Evolutionary conservation across 2,797 vertebrate genomes (phyloP), one percentile per base, ranked within the genome.

Genomic region (Numenius phaeopus): DNA sequence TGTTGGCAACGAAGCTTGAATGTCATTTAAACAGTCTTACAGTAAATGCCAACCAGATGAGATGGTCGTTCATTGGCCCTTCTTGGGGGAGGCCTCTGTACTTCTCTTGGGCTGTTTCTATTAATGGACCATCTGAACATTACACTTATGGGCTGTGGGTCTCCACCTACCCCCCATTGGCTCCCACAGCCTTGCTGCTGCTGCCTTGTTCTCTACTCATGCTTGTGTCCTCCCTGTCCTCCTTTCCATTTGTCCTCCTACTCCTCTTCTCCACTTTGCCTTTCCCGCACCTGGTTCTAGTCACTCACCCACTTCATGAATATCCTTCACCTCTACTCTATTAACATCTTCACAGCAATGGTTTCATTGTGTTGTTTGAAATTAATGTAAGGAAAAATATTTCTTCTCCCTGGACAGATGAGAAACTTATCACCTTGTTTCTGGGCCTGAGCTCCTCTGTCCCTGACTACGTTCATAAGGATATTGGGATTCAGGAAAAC

Each of bases 11-110:
- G 0, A 85, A 57, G 26, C 37, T 81, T 93, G 75, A 90, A 61
- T 95, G 71, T 67, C 24, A n/a, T 88, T 91, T 92, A 87, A 90
- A 87, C 52, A 83, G 78, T 70, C 82, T 92, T 94, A 94, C 90
- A 67, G 59, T 94, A 84, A 94, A 94, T 96, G 85, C 83, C 83
- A 90, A 44, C 27, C 34, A 46, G 58, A 89, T 89, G 82, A 91
- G 65, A 75, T 77, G 80, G 69, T 73, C 6, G 6, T 57, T 94
- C 57, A 83, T 89, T 96, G 82, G 87, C 34, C 62, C 40, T 92
- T 83, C 79, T 44, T 32, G 17, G 75, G 78, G 85, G 75, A 94
- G 71, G 66, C 47, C 82, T 81, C 14, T 3, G 8, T 46, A 32
- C 26, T 78, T 83, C 80, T 87, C 54, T 89, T 93, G 37, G 47